Evolutionary conservation across 2,888 invertebrate genomes (phyloP).

Genomic region (Dynastes tityus): DNA sequence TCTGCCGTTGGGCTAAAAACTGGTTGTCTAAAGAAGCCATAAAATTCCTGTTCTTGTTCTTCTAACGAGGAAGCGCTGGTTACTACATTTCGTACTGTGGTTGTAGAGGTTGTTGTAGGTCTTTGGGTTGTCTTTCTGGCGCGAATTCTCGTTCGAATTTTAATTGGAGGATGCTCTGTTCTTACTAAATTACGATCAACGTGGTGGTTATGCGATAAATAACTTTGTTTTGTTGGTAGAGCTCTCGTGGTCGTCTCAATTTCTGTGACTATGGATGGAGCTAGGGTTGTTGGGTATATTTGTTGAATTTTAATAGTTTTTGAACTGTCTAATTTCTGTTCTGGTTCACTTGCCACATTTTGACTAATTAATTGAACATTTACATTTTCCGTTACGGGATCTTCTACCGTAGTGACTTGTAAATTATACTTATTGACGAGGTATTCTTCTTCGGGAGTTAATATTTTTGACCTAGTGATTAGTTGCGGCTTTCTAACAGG

Average conservation of each 20-base stretch:
- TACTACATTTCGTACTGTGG: conserved; percentile 48
- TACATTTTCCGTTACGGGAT: conserved; percentile 30
- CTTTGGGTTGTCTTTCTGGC: conserved; percentile 60
- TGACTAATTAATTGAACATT: conserved; percentile 11
- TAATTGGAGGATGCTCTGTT: conserved; percentile 27
- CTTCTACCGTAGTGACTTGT: conserved; percentile 34
- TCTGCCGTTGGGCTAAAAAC: conserved; percentile 63
- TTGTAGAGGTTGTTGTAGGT: conserved; percentile 51
- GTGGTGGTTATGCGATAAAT: conserved; percentile 28
- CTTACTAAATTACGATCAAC: conserved; percentile 39
- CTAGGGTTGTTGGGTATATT: conserved; percentile 10
- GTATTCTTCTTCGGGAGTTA: conserved; percentile 51
- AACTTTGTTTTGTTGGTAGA: conserved; percentile 35
- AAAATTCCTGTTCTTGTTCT: conserved; percentile 67
- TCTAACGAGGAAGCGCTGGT: conserved; percentile 59
- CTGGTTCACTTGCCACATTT: neutral
- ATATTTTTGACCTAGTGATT: conserved; percentile 45
- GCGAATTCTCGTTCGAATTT: conserved; percentile 55
- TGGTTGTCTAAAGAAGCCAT: conserved; percentile 72
- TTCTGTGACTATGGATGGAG: conserved; percentile 24
- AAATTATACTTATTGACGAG: conserved; percentile 50
- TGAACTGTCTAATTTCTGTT: conserved; percentile 29
- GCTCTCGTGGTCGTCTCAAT: conserved; percentile 27
- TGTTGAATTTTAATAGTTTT: conserved; percentile 24
- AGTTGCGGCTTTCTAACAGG: conserved; percentile 45